Evolutionary conservation across 2,113 vertebrate genomes (phyloP), one percentile per base, ranked within the genome.

Genomic region (Rhinogobius similis): DNA sequence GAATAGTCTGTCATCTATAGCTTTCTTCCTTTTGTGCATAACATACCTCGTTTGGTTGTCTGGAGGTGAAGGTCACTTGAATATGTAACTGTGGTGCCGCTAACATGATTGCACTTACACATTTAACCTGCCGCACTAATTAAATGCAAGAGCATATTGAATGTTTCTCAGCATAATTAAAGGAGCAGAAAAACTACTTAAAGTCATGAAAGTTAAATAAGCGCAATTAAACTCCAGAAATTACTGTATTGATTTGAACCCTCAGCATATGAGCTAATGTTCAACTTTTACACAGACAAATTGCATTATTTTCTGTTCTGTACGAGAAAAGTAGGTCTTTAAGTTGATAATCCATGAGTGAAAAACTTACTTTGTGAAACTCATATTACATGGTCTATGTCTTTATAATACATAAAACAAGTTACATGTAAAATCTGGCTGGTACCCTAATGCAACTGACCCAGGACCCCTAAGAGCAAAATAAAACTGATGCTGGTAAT

Each of bases 141-240:
- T 87, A 65, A 73, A 88, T 81, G 76, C 67, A 79, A 86, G 67
- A 72, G 64, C 72, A 81, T 78, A 88, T 87, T 75, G 84, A 75
- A 81, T 84, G 76, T 82, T 80, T 81, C 38, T 56, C 46, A 39
- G 79, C 48, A 82, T 87, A 86, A 90, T 88, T 88, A 90, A 87
- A 78, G 67, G 10, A 59, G 61, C 50, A 82, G 9, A 48, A 81
- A 83, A 72, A 73, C 74, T 77, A 78, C 78, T 82, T 77, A 85
- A 79, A 84, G 75, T 81, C 72, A 80, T 90, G 86, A 77, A 88
- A 82, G 66, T 82, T 79, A 85, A 85, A 78, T 77, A 85, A 81
- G 63, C 78, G 70, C 69, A 87, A 89, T 89, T 86, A 84, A 81
- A 62, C 52, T 43, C 63, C 75, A 82, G 72, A 70, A 87, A 86